These are phyloP conservation scores for Alsophila aescularia DNA, from an alignment of 2,888 invertebrate genomes.

Conservation along the genomic window DNA sequence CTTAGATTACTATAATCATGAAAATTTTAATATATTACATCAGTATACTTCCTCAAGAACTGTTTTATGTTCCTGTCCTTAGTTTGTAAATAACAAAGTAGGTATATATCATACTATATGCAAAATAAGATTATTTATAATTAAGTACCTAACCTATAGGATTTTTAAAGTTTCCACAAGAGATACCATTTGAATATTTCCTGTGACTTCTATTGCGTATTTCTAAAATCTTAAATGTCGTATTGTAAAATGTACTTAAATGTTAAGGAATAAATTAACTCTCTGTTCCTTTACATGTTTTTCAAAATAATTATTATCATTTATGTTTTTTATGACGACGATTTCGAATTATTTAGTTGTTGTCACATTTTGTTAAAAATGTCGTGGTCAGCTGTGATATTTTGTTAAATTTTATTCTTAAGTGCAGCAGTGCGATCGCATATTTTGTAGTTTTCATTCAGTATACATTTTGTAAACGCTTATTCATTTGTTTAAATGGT, in stretches of 20 bases:
- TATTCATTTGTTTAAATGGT: constrained; percentile 59
- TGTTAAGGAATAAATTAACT: constrained; percentile 60
- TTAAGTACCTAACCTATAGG: constrained; percentile 56
- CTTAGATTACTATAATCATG: constrained; percentile 60
- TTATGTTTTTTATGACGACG: constrained; percentile 35
- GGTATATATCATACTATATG: constrained; percentile 62
- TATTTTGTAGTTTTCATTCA: constrained; percentile 59
- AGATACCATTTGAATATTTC: constrained; percentile 67
- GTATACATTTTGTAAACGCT: constrained; percentile 56
- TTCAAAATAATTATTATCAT: constrained; percentile 36
- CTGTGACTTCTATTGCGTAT: constrained; percentile 69
- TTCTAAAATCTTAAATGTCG: constrained; percentile 62
- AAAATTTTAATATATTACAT: constrained; percentile 79
- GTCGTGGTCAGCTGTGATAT: constrained; percentile 84
- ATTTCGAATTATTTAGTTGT: constrained; percentile 58
- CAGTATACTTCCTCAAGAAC: constrained; percentile 76
- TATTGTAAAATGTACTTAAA: constrained; percentile 79
- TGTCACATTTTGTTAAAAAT: constrained; percentile 61
- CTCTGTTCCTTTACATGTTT: constrained; percentile 50
- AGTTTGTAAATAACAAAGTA: constrained; percentile 77
- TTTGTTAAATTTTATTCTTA: constrained; percentile 83
- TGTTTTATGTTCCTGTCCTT: constrained; percentile 83
- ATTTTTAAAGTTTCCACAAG: constrained; percentile 66
- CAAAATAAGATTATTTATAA: constrained; percentile 50
- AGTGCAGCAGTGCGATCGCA: constrained; percentile 66